Evolutionary conservation across 2,797 vertebrate genomes (phyloP).

Genomic region (Syngnathus acus): DNA sequence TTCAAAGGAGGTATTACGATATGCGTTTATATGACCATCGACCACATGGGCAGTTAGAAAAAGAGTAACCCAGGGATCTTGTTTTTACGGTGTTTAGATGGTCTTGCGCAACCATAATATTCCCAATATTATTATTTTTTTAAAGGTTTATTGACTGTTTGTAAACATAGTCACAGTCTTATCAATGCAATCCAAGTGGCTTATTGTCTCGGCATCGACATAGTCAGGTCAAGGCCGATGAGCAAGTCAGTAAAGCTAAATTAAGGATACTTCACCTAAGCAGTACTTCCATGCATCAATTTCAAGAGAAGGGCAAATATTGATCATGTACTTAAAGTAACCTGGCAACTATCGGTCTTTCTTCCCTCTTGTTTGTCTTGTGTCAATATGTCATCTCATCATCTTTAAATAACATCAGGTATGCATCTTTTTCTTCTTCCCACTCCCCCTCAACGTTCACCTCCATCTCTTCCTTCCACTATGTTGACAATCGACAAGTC

Average conservation of each 20-base stretch:
- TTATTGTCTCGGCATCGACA: not conserved
- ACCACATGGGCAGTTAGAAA: no score
- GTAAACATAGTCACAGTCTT: not conserved
- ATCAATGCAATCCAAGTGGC: not conserved
- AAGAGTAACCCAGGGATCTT: no score
- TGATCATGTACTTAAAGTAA: conserved; percentile 33
- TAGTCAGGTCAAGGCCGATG: not conserved
- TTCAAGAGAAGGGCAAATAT: conserved; percentile 45
- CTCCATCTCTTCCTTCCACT: conserved; percentile 10
- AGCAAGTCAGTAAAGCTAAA: not conserved
- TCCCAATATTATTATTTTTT: no score
- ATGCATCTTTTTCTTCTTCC: conserved; percentile 9
- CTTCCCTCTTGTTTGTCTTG: conserved; percentile 38
- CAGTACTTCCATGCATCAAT: conserved; percentile 41
- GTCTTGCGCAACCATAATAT: no score
- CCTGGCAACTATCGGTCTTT: conserved; percentile 44
- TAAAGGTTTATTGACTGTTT: no score
- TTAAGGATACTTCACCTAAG: not conserved
- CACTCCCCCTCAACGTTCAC: not conserved
- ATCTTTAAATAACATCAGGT: conserved; percentile 29
- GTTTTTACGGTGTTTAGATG: no score
- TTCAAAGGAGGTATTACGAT: no score
- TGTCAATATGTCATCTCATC: conserved; percentile 54
- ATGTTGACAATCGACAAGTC: conserved; percentile 32
- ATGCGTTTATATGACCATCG: no score